phyloP scores from a whole-genome alignment of 2,888 invertebrate genomes.

The Hirtodrosophila cameraria region DNA sequence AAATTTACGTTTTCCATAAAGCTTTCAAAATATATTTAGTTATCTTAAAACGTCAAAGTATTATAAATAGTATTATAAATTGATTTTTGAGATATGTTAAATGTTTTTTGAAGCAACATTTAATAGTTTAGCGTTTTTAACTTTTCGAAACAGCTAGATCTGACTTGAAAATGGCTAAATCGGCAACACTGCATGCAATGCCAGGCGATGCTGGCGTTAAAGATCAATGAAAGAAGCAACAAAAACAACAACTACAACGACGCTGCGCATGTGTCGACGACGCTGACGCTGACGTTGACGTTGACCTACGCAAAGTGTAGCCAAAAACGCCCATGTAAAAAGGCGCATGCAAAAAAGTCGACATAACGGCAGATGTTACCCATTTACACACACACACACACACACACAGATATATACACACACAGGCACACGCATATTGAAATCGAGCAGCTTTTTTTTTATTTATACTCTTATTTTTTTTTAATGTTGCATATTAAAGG shows the following conservation, averaged over 20 bases:
- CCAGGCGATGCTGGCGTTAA: conserved; percentile 63
- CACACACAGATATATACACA: conserved; percentile 17
- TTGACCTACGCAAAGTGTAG: conserved; percentile 81
- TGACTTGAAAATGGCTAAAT: too few species aligned
- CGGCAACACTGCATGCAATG: too few species aligned
- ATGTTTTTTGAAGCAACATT: too few species aligned
- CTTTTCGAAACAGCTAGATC: too few species aligned
- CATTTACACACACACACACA: conserved; percentile 39
- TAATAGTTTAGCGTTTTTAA: too few species aligned
- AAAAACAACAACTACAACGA: conserved; percentile 33
- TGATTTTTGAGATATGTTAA: too few species aligned
- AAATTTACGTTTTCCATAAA: too few species aligned
- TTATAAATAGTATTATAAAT: too few species aligned
- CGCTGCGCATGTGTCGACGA: conserved; percentile 68
- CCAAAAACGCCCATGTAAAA: conserved; percentile 54
- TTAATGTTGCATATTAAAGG: conserved; percentile 41
- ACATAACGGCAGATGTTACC: conserved; percentile 71
- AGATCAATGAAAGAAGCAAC: conserved; percentile 71
- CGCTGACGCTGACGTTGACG: conserved; percentile 44
- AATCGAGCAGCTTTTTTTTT: conserved; percentile 57
- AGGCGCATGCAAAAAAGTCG: conserved; percentile 64
- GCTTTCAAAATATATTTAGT: too few species aligned
- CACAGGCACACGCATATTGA: conserved; percentile 50
- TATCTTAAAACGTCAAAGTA: too few species aligned
- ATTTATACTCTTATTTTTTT: conserved; percentile 23